Evolutionary conservation across 2,888 invertebrate species (phyloP).

Genomic region (Machimus rusticus): DNA sequence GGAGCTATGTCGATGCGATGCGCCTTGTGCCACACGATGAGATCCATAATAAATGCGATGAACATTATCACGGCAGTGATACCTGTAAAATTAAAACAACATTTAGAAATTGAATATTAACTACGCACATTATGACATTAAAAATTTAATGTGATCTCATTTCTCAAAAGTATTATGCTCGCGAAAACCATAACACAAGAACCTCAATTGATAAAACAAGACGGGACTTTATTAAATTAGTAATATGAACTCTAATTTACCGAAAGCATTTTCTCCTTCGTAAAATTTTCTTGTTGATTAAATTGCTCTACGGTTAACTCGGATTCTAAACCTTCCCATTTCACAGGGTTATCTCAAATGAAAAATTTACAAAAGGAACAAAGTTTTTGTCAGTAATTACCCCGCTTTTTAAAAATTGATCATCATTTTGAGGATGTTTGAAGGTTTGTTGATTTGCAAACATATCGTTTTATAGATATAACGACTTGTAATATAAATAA

Average conservation of each 20-base stretch:
- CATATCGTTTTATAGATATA: too few species aligned
- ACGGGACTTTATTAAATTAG: too few species aligned
- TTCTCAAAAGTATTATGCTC: too few species aligned
- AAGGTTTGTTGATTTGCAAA: background rate
- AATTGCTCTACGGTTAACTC: background rate
- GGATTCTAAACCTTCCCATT: background rate
- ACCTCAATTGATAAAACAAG: too few species aligned
- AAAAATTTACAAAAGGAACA: background rate
- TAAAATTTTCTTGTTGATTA: background rate
- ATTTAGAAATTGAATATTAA: background rate
- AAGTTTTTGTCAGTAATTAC: background rate
- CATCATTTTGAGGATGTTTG: background rate
- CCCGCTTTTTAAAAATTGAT: background rate
- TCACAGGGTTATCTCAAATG: background rate
- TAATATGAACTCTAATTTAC: too few species aligned
- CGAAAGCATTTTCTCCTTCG: background rate
- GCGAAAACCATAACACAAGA: too few species aligned
- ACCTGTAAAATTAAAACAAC: constrained; percentile 66
- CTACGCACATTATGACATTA: background rate
- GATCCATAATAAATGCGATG: constrained; percentile 86
- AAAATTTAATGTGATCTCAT: too few species aligned
- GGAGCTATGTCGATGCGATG: constrained; percentile 79
- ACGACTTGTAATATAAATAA: too few species aligned
- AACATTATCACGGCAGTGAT: constrained; percentile 86
- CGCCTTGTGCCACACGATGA: constrained; percentile 89